Percentiles rank a stretch among this genome's conserved stretches.
Conservation (phyloP, 2,113 vertebrate genomes). For the Ivindomyrus marchei region DNA sequence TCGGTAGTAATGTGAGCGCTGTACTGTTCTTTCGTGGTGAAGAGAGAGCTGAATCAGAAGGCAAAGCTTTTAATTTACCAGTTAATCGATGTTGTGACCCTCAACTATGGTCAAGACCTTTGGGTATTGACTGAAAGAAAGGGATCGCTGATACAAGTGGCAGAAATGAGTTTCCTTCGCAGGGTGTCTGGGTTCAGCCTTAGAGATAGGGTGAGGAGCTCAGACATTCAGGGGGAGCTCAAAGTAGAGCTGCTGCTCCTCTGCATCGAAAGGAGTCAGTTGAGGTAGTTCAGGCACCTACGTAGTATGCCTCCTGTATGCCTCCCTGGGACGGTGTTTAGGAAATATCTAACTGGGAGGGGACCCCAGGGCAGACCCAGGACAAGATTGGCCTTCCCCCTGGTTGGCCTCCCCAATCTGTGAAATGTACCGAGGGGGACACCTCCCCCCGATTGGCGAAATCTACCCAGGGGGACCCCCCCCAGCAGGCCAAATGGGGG, state of each 20-base stretch:
- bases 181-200: not conserved
- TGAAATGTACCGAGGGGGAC: not conserved
- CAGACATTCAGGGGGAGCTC: not conserved
- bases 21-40: not conserved
- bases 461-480: not conserved
- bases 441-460: too few species aligned
- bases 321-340: not conserved
- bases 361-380: not conserved
- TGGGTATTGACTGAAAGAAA: not conserved
- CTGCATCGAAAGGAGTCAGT: not conserved
- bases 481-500: not conserved
- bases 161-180: too few species aligned
- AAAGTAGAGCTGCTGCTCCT: not conserved
- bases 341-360: not conserved
- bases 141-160: too few species aligned
- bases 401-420: not conserved
- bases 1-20: not conserved
- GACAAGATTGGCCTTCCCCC: not conserved
- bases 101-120: not conserved
- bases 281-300: not conserved
- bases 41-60: not conserved
- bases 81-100: too few species aligned
- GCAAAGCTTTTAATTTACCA: not conserved
- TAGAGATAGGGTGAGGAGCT: not conserved
- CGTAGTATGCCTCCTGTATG: not conserved